Evolutionary conservation across 2,888 invertebrate genomes (phyloP), one percentile per base, ranked within the genome.

Genomic region (Chymomyza amoena): DNA sequence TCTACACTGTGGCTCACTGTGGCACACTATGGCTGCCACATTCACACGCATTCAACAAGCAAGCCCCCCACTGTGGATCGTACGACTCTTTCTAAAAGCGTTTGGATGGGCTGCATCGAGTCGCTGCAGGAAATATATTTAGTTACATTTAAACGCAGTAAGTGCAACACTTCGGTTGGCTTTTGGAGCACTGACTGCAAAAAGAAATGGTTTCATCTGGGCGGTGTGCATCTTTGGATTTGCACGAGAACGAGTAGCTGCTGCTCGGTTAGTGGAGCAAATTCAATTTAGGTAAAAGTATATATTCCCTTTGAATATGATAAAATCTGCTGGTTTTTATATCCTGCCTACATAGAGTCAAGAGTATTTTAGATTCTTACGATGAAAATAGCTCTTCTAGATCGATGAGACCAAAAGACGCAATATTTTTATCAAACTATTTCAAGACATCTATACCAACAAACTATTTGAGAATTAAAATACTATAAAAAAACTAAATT

Each of bases 91-190:
- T 56, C 54, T 52, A 45, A 3, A 4, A 45, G 10, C 13, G 50
- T 65, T 65, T 68, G 52, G 25, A 57, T 66, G 57, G 13, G 39
- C 39, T 39, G 10, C 67, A 76, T 74, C 73, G 75, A 81, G 81
- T 77, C 61, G 84, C 83, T 84, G 77, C 84, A 84, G 84, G 84
- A 84, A 84, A 84, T 84, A 84, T 84, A 78, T 84, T 84, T 84
- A 84, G n/a, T n/a, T n/a, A 84, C 84, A 84, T 83, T 83, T 83
- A 83, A 83, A 83, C 80, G 84, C 78, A 78, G 83, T 83, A 84
- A 84, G 84, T 84, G 83, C 83, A 84, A 84, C 84, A 80, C 9
- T 28, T 83, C 82, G 84, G 84, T 82, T 84, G 75, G 82, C 81
- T 79, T 77, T 81, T 61, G 59, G 64, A 66, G 64, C 25, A 56